Conservation (phyloP, 2,888 invertebrate species). For the Aleiodes alternator region DNA sequence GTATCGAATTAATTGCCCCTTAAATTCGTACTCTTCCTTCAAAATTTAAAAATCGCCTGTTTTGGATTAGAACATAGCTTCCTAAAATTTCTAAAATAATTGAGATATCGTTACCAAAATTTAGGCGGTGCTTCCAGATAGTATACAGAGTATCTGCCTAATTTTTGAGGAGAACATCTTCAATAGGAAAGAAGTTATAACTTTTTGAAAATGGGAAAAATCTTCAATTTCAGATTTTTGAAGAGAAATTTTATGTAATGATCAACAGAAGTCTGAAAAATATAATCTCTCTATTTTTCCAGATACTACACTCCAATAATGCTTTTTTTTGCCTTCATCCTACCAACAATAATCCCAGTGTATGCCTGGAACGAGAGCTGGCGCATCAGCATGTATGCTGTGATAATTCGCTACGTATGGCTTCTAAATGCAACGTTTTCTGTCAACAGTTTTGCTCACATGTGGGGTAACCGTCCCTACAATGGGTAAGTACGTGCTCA, state of each 20-base stretch:
- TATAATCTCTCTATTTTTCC: slow-evolving; percentile 44
- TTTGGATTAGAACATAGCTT: too few relatives aligned
- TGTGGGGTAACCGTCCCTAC: slow-evolving; percentile 75
- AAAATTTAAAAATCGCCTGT: too few relatives aligned
- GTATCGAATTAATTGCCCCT: too few relatives aligned
- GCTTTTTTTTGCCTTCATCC: slow-evolving; percentile 76
- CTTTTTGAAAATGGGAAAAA: too few relatives aligned
- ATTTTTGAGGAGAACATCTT: too few relatives aligned
- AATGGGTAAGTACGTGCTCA: slow-evolving; percentile 70
- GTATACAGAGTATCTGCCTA: too few relatives aligned
- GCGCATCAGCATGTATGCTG: slow-evolving; percentile 66
- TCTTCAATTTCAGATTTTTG: too few relatives aligned
- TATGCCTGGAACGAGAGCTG: slow-evolving; percentile 79
- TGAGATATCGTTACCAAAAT: neutral
- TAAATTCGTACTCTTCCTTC: too few relatives aligned
- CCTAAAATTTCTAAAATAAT: neutral
- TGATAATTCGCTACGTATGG: slow-evolving; percentile 77
- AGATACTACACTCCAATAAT: slow-evolving; percentile 78
- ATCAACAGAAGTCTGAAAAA: slow-evolving; percentile 2
- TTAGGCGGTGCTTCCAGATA: too few relatives aligned
- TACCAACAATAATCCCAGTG: slow-evolving; percentile 78
- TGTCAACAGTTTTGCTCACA: slow-evolving; percentile 81
- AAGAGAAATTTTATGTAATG: too few relatives aligned
- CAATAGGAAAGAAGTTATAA: too few relatives aligned
- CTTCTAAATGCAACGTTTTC: slow-evolving; percentile 80